These are phyloP conservation scores for Agrotis puta DNA, from an alignment of 2,888 invertebrate genomes.

Conservation along the genomic window DNA sequence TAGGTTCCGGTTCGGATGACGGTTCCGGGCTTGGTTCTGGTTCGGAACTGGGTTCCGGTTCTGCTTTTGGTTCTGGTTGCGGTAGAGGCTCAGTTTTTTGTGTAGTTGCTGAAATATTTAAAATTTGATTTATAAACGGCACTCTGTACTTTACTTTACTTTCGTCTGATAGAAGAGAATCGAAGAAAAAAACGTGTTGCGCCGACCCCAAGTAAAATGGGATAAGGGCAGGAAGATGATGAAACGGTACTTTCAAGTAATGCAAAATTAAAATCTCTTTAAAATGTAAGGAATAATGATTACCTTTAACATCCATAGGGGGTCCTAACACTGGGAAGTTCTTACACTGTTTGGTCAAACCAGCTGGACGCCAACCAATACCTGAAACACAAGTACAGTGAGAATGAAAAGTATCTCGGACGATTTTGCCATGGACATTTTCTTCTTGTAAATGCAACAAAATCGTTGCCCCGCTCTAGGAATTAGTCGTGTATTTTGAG, in stretches of 20 bases:
- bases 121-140: neutral
- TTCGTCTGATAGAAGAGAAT: no score
- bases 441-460: no score
- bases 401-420: no score
- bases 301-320: conserved; percentile 78
- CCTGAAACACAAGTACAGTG: conserved; percentile 83
- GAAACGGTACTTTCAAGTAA: neutral
- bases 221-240: no score
- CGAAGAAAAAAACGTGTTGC: no score
- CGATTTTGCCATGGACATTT: no score
- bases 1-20: conserved; percentile 73
- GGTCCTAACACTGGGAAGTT: conserved; percentile 93
- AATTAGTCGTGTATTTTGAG: no score
- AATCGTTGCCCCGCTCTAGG: no score
- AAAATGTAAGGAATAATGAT: no score
- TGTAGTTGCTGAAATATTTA: conserved; percentile 72
- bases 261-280: neutral
- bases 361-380: conserved; percentile 97
- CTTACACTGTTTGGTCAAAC: conserved; percentile 94
- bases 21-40: conserved; percentile 71
- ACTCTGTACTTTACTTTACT: no score
- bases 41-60: conserved; percentile 65
- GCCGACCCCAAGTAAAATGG: no score
- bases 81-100: conserved; percentile 67
- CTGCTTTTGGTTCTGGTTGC: conserved; percentile 73